Base-by-base conservation (phyloP, 2,797 vertebrate genomes). In the Hydrophis major region DNA sequence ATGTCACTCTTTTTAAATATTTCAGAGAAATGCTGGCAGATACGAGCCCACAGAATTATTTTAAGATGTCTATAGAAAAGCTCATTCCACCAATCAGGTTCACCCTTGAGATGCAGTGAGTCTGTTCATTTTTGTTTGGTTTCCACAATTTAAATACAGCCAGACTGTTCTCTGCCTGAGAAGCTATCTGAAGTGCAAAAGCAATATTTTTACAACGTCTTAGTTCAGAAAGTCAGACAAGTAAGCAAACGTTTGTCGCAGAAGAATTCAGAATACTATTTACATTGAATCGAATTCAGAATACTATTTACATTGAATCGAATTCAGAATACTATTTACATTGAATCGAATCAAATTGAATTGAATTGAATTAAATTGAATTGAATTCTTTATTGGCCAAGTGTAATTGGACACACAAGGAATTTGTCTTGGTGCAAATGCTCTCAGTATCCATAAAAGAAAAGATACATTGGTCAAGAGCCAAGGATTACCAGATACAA, bases 21-120 rank as follows among this genome's bases (percentile, higher is more conserved):
- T 94, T 94, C 92, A 74, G 69, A 94, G 94, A 96, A 86, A 74
- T 92, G 61, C 55, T 55, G 55, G 2, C 6, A 88, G 56, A 50
- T 92, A 1, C 13, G 61, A 95, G 93, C 90, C 42, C 32, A 50
- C 12, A 88, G 94, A 91, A 93, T 63, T 92, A 16, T 89, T 61
- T 63, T 93, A 74, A 87, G 56, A 53, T 61, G 37, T 60, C 78
- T 60, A 86, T 69, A 61, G 57, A 50, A 78, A 92, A 87, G 63
- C 90, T 89, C 3, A 78, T 50, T 94, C 25, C 59, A 28, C 89
- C 94, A 32, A 74, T 28, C 57, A 55, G 91, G 95, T 61, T 87
- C 12, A 56, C 94, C 91, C 92, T 3, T 91, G 83, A 93, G 92
- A 94, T 93, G 56, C 6, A 93, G 22, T 57, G 94, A 91, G 93